phyloP scores from a whole-genome alignment of 2,113 vertebrate genomes.

The Atractosteus spatula region DNA sequence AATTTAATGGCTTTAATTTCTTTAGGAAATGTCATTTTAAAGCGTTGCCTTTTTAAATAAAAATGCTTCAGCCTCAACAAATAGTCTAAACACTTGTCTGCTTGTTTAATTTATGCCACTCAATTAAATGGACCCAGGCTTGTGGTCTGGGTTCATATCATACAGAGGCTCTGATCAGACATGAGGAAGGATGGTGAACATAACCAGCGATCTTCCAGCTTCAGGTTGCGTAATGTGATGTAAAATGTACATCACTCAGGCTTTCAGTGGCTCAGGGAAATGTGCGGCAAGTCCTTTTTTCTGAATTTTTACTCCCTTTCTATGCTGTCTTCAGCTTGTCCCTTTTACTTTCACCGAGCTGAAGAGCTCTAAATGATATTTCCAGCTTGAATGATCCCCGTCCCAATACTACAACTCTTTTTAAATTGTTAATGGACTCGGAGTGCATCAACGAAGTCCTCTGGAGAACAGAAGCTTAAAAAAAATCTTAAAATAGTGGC shows the following conservation, averaged over 20 bases:
- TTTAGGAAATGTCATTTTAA: no score
- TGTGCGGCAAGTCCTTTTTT: neutral
- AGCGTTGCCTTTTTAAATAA: no score
- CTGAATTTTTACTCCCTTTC: neutral
- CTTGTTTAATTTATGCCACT: no score
- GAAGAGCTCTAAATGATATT: constrained; percentile 19
- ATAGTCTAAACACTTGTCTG: no score
- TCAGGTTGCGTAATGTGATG: neutral
- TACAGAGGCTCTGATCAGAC: neutral
- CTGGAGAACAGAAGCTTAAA: constrained; percentile 47
- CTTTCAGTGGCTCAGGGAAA: no score
- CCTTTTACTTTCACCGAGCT: constrained; percentile 21
- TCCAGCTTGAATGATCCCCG: constrained; percentile 45
- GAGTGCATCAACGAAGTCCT: constrained; percentile 54
- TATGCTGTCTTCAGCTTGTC: constrained; percentile 18
- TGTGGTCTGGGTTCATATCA: neutral
- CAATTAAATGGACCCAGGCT: no score
- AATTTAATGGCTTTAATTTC: no score
- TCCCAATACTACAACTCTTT: constrained; percentile 47
- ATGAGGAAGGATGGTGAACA: neutral
- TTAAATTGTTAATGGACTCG: constrained; percentile 69
- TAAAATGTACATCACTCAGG: neutral
- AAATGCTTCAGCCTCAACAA: no score
- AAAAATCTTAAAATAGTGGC: constrained; percentile 54
- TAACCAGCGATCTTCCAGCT: neutral